Evolutionary conservation across 2,888 invertebrate genomes (phyloP), one percentile per base, ranked within the genome.

Genomic region (Limnephilus marmoratus): DNA sequence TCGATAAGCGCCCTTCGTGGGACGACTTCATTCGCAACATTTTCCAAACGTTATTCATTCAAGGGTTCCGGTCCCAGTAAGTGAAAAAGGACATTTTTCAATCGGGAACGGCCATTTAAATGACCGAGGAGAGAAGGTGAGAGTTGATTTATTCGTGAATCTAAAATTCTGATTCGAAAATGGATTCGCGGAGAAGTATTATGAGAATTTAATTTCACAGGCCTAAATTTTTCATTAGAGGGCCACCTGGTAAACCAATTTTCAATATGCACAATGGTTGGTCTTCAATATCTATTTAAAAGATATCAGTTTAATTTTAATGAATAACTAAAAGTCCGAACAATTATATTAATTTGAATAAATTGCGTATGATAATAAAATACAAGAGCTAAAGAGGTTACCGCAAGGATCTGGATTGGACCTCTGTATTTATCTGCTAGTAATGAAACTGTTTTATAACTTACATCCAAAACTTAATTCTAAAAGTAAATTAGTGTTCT

Each of bases 1-100:
- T 49, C 29, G 86, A 86, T 86, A 86, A 45, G 45, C 49, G 45
- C 49, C n/a, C 49, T 86, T 86, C 45, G 29, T 86, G n/a, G 86
- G 37, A n/a, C 45, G 45, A 86, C n/a, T 68, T 68, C 68, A 68
- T 15, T 49, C 45, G 29, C 41, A 45, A n/a, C 86, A 45, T 86
- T 86, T 49, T 49, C 41, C 15, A 45, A 86, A 29, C 86, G 45
- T 86, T 86, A n/a, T 86, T 49, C 45, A 24, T 86, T 68, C 37
- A 83, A 68, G n/a, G 68, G 68, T 68, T 24, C 7, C n/a, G 24
- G 68, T 68, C n/a, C 24, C n/a, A 68, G 68, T 68, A 68, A 68
- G 68, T 68, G 68, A 37, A 83, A 83, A 34, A 37, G 37, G 37
- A 41, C 9, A 83, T 37, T 83, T 83, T 83, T 3, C 15, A 83